phyloP scores from a whole-genome alignment of 2,888 invertebrate genomes.

The Tenthredo amoena region DNA sequence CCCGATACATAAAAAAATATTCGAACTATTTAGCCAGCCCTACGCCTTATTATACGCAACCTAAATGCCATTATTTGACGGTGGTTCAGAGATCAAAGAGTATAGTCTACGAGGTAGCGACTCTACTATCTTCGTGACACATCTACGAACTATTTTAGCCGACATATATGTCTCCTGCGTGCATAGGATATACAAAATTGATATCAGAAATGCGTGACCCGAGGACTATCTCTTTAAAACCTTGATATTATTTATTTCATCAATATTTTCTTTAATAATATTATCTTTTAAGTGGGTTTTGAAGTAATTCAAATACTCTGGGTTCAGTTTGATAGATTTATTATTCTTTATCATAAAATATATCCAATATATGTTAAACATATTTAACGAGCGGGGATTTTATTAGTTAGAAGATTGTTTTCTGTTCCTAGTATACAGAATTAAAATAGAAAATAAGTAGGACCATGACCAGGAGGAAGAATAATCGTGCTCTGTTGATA shows the following conservation, averaged over 20 bases:
- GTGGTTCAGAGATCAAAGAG: neutral
- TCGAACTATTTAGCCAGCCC: neutral
- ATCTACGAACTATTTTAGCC: neutral
- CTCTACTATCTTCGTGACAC: neutral
- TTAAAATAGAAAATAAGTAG: neutral
- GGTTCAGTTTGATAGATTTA: neutral
- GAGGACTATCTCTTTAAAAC: neutral
- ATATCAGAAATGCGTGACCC: constrained; percentile 41
- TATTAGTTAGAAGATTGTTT: neutral
- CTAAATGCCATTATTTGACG: neutral
- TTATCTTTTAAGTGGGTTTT: neutral
- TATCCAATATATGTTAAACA: neutral
- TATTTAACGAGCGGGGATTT: neutral
- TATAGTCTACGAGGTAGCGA: neutral
- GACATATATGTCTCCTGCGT: no score
- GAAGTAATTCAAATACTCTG: neutral
- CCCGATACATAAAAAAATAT: neutral
- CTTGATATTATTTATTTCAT: neutral
- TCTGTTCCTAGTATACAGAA: neutral
- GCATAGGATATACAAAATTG: neutral
- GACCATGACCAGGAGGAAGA: neutral
- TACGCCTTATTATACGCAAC: neutral
- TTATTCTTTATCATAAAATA: neutral
- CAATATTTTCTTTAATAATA: neutral
- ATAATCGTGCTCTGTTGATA: neutral